Conservation (phyloP, 2,888 invertebrate species). For the Epirrhoe tristata region DNA sequence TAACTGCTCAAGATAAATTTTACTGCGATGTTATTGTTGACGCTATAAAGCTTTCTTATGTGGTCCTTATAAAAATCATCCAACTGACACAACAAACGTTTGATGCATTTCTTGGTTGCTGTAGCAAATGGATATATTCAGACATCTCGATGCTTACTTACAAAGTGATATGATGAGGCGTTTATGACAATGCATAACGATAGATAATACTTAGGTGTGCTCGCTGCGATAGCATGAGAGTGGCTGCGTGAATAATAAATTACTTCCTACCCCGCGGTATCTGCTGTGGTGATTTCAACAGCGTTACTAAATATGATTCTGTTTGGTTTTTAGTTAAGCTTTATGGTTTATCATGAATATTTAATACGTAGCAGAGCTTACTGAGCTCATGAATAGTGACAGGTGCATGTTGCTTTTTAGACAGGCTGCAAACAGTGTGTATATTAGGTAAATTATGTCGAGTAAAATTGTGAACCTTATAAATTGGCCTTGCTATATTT, state of each 20-base stretch:
- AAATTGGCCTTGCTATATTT: conserved; percentile 54
- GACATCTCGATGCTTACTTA: background rate
- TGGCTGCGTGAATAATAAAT: conserved; percentile 52
- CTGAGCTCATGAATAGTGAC: conserved; percentile 10
- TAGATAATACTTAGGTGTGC: conserved; percentile 48
- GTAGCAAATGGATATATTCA: background rate
- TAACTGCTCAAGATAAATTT: conserved; percentile 1
- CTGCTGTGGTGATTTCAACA: conserved; percentile 23
- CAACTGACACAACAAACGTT: background rate
- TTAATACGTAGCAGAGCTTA: conserved; percentile 17
- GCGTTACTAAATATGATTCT: conserved; percentile 27
- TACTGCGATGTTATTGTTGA: background rate
- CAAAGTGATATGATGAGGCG: background rate
- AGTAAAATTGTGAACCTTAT: conserved; percentile 40
- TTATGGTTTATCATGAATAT: conserved; percentile 26
- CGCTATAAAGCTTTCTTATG: background rate
- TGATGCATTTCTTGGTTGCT: background rate
- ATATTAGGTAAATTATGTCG: conserved; percentile 2
- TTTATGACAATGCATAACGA: background rate
- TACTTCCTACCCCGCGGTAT: conserved; percentile 48
- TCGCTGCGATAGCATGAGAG: conserved; percentile 60
- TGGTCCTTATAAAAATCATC: background rate
- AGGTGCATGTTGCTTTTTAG: conserved; percentile 9
- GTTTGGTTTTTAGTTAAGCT: conserved; percentile 28
- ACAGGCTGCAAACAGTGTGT: conserved; percentile 4